Conservation (phyloP, 2,888 invertebrate genomes). For the Trypoxylon attenuatum region DNA sequence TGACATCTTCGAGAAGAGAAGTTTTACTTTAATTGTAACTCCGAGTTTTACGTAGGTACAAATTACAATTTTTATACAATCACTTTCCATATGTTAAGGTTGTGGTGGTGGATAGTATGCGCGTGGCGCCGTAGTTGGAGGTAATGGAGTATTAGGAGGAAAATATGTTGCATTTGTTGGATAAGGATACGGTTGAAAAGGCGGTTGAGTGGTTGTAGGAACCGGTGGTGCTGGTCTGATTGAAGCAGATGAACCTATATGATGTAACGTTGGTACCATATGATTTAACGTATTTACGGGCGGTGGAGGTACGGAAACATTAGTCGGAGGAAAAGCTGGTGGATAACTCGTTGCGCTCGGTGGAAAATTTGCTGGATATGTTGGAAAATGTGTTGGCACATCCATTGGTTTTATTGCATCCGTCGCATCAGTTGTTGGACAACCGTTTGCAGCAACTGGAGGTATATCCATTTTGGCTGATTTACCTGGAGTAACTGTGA, state of each 20-base stretch:
- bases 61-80: slow-evolving; percentile 19
- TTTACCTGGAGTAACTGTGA: slow-evolving; percentile 62
- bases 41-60: slow-evolving; percentile 13
- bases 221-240: slow-evolving; percentile 62
- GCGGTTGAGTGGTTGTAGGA: slow-evolving; percentile 52
- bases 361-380: slow-evolving; percentile 64
- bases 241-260: slow-evolving; percentile 55
- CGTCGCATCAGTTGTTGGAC: slow-evolving; percentile 59
- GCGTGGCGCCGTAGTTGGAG: slow-evolving; percentile 61
- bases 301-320: slow-evolving; percentile 70
- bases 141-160: slow-evolving; percentile 61
- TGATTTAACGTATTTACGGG: slow-evolving; percentile 69
- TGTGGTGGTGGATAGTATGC: slow-evolving; percentile 69
- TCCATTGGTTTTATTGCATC: slow-evolving; percentile 66
- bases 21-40: slow-evolving; percentile 31
- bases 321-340: slow-evolving; percentile 69
- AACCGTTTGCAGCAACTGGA: slow-evolving; percentile 65
- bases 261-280: slow-evolving; percentile 65
- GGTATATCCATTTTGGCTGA: slow-evolving; percentile 62
- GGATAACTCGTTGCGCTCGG: slow-evolving; percentile 64
- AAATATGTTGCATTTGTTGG: slow-evolving; percentile 67
- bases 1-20: slow-evolving; percentile 7
- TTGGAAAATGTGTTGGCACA: slow-evolving; percentile 63
- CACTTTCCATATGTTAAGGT: slow-evolving; percentile 45
- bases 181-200: slow-evolving; percentile 65